Percentiles rank a stretch among this genome's conserved stretches.
phyloP scores from a whole-genome alignment of 1,140 invertebrate genomes.

The Orius insidiosus region DNA sequence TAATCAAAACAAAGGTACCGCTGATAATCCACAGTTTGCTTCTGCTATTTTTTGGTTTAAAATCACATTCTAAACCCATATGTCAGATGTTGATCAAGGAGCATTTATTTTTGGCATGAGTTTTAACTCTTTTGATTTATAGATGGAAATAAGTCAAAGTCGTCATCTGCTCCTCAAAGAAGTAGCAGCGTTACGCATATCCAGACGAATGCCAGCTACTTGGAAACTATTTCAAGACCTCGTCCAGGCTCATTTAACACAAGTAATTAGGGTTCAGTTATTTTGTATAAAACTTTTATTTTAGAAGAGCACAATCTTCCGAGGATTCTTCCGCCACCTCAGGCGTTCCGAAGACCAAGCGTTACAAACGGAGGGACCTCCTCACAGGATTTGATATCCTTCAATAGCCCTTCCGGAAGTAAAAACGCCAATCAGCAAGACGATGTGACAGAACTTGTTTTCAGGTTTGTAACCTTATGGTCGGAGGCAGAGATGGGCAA shows the following conservation, averaged over 20 bases:
- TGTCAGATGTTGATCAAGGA: too few relatives aligned
- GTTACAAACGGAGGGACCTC: slow-evolving; percentile 10
- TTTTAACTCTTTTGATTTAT: not conserved
- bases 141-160: slow-evolving; percentile 1
- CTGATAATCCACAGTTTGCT: not conserved
- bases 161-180: not conserved
- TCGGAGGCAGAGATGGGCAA: too few relatives aligned
- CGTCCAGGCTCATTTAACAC: slow-evolving; percentile 32
- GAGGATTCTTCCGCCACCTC: slow-evolving; percentile 19
- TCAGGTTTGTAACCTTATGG: slow-evolving; percentile 6
- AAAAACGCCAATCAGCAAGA: slow-evolving; percentile 8
- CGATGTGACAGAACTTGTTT: slow-evolving; percentile 9
- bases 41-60: too few relatives aligned
- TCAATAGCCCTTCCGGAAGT: slow-evolving; percentile 15
- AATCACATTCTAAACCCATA: too few relatives aligned
- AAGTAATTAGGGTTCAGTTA: slow-evolving; percentile 16
- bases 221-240: slow-evolving; percentile 22
- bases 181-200: not conserved
- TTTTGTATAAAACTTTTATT: slow-evolving; percentile 1
- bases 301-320: not conserved
- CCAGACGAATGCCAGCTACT: too few relatives aligned
- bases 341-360: slow-evolving; percentile 15
- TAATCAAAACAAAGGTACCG: slow-evolving; percentile 9
- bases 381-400: slow-evolving; percentile 20
- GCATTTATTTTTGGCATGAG: too few relatives aligned